These are phyloP conservation scores for Teleopsis dalmanni DNA, from an alignment of 1,140 invertebrate genomes.

Conservation along the genomic window DNA sequence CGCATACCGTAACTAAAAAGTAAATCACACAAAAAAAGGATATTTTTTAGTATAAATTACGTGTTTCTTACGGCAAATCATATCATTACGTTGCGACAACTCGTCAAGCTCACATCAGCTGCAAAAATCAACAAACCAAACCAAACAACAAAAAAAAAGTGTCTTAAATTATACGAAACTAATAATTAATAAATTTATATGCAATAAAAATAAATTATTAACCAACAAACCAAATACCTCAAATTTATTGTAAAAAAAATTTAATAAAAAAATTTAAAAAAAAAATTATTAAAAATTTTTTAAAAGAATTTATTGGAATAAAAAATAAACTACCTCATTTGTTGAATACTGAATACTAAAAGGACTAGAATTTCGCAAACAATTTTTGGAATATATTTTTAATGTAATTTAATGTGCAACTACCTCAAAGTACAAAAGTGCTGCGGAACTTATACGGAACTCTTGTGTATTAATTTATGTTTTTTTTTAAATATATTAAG, in stretches of 20 bases:
- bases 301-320: too few relatives aligned
- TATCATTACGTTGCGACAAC: conserved; percentile 3
- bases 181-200: too few relatives aligned
- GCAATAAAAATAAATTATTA: neutral
- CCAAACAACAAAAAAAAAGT: neutral
- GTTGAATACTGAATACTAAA: neutral
- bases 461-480: too few relatives aligned
- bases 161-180: neutral
- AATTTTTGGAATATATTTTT: too few relatives aligned
- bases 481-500: too few relatives aligned
- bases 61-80: too few relatives aligned
- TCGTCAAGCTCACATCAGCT: neutral
- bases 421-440: conserved; percentile 11
- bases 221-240: neutral
- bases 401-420: neutral
- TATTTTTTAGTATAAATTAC: too few relatives aligned
- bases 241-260: neutral
- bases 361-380: neutral
- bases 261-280: neutral
- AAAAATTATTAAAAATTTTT: neutral
- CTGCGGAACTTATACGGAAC: too few relatives aligned
- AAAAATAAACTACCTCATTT: conserved; percentile 6
- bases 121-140: too few relatives aligned
- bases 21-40: neutral
- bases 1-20: neutral